phyloP scores from a whole-genome alignment of 2,113 vertebrate species.

The Eulacestoma nigropectus region DNA sequence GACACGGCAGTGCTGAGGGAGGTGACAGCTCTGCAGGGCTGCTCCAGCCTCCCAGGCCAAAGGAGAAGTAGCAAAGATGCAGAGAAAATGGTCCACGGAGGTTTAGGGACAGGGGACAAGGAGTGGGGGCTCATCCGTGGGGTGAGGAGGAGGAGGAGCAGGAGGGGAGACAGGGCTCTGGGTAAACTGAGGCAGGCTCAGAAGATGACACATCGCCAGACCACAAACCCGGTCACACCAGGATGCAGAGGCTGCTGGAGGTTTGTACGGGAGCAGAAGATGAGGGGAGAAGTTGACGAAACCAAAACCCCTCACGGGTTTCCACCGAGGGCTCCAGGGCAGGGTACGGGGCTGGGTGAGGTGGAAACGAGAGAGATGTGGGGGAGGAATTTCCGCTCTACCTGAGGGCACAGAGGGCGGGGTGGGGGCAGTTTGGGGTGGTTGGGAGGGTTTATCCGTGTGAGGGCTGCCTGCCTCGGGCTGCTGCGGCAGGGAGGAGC shows the following conservation, averaged over 20 bases:
- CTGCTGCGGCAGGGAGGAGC: not conserved
- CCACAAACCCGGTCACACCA: accelerated
- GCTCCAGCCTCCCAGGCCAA: not conserved
- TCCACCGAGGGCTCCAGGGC: not conserved
- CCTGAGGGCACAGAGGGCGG: not conserved
- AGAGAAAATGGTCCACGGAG: not conserved
- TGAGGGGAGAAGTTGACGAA: not conserved
- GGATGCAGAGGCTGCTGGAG: not conserved
- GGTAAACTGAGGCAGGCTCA: not conserved
- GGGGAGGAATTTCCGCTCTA: not conserved
- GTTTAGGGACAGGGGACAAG: not conserved
- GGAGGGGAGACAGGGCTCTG: not conserved
- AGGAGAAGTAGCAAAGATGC: not conserved
- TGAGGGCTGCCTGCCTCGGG: not conserved
- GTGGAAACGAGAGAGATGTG: not conserved
- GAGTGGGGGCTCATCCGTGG: not conserved
- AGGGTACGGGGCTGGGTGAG: not conserved
- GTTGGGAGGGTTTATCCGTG: accelerated
- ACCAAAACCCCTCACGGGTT: not conserved
- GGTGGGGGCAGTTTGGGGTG: not conserved
- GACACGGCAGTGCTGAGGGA: accelerated
- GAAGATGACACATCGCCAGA: not conserved
- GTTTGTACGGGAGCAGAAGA: not conserved
- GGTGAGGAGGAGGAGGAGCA: not conserved
- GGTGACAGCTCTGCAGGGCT: not conserved